phyloP scores from a whole-genome alignment of 2,888 invertebrate genomes.

The Leptopilina myrica region DNA sequence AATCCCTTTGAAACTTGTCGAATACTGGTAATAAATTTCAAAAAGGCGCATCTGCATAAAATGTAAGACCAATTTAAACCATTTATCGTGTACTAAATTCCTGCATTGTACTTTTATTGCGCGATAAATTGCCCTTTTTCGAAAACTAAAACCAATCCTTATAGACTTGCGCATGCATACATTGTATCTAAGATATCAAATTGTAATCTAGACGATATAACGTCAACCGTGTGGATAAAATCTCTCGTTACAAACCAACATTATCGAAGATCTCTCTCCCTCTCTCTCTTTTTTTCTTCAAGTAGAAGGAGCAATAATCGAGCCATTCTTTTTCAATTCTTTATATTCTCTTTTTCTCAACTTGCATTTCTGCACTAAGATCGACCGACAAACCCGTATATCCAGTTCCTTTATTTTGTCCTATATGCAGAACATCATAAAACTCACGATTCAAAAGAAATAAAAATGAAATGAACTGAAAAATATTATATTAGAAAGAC shows the following conservation, averaged over 20 bases:
- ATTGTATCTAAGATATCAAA: conserved; percentile 1
- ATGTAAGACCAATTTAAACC: neutral
- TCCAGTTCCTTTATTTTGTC: conserved; percentile 48
- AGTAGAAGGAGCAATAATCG: conserved; percentile 29
- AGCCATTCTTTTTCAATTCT: conserved; percentile 35
- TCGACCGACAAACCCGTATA: conserved; percentile 48
- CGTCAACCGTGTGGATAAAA: conserved; percentile 19
- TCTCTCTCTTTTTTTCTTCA: neutral
- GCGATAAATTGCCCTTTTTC: conserved; percentile 41
- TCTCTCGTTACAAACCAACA: conserved; percentile 34
- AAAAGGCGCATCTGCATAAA: neutral
- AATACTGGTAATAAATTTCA: neutral
- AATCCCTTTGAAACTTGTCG: too few species aligned
- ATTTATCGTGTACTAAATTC: conserved; percentile 4
- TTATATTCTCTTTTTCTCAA: conserved; percentile 37
- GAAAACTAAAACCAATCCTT: conserved; percentile 14
- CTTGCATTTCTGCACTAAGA: conserved; percentile 21
- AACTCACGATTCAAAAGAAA: neutral
- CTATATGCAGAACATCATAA: conserved; percentile 2
- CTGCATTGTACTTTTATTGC: neutral
- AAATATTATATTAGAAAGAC: too few species aligned
- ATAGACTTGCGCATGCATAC: neutral
- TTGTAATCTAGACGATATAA: conserved; percentile 31
- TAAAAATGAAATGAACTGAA: neutral
- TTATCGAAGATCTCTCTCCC: conserved; percentile 20